Conservation (phyloP, 2,797 vertebrate species). For the Ficedula albicollis region DNA sequence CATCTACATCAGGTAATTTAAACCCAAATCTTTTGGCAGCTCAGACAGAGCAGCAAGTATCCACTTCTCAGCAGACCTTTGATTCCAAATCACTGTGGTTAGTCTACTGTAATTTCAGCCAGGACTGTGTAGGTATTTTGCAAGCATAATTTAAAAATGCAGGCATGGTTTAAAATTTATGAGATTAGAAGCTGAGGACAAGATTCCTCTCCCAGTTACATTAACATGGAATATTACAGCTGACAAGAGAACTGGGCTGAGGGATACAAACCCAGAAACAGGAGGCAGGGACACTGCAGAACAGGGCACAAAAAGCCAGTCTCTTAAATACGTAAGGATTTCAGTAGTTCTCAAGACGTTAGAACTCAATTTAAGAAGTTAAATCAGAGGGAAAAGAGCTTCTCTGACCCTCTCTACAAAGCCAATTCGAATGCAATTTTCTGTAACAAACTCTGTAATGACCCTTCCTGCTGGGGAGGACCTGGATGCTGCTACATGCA, state of each 20-base stretch:
- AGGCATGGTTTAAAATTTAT: not conserved
- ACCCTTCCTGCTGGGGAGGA: not conserved
- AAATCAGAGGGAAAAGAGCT: not conserved
- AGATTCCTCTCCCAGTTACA: not conserved
- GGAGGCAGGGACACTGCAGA: not conserved
- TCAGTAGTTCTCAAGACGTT: not conserved
- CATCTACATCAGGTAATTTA: slow-evolving; percentile 50
- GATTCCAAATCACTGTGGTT: slow-evolving; percentile 1
- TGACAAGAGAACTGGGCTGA: not conserved
- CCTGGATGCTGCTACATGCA: not conserved
- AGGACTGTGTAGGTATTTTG: not conserved
- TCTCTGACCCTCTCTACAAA: not conserved
- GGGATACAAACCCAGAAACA: not conserved
- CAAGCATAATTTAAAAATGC: not conserved
- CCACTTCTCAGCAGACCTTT: slow-evolving; percentile 16
- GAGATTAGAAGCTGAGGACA: not conserved
- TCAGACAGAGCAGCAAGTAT: slow-evolving; percentile 36
- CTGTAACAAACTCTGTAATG: not conserved
- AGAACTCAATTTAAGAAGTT: not conserved
- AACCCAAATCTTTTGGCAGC: slow-evolving; percentile 50
- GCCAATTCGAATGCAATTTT: not conserved
- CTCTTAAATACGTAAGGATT: not conserved
- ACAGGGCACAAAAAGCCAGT: not conserved
- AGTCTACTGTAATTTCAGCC: slow-evolving; percentile 51
- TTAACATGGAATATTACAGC: not conserved